Conservation (phyloP, 1,140 invertebrate species). For the Ptiloglossa arizonensis region DNA sequence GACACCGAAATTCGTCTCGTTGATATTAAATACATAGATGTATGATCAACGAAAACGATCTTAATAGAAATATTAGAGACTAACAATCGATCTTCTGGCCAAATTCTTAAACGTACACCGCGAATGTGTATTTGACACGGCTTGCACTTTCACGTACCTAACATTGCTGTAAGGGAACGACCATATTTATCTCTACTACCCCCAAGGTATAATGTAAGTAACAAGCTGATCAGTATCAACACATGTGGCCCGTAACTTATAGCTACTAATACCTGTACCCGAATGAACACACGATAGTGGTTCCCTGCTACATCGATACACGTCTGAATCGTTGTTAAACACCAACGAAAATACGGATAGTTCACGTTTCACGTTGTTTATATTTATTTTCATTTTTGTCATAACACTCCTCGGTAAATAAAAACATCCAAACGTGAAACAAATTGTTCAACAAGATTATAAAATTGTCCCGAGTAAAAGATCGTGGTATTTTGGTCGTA, state of each 20-base stretch:
- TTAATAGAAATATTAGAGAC: not conserved
- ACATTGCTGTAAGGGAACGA: conserved; percentile 1
- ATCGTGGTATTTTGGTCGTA: not conserved
- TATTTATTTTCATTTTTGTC: not conserved
- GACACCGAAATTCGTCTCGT: not conserved
- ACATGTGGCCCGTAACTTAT: conserved; percentile 37
- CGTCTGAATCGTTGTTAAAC: not conserved
- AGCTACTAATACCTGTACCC: conserved; percentile 52
- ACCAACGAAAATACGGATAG: not conserved
- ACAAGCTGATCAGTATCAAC: conserved; percentile 62
- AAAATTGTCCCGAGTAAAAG: not conserved
- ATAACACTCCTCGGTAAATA: not conserved
- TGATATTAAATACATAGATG: not conserved
- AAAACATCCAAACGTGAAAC: not conserved
- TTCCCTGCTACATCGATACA: not conserved
- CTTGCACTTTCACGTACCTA: not conserved
- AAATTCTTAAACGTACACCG: not conserved
- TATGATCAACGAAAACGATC: not conserved
- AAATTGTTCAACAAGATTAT: not conserved
- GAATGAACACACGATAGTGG: conserved; percentile 50
- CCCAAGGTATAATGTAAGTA: conserved; percentile 54
- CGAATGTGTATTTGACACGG: not conserved
- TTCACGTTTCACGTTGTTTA: too few relatives aligned
- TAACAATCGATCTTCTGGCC: not conserved
- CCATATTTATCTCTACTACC: conserved; percentile 45